Evolutionary conservation across 2,797 vertebrate genomes (phyloP).

Genomic region (Xenops minutus): DNA sequence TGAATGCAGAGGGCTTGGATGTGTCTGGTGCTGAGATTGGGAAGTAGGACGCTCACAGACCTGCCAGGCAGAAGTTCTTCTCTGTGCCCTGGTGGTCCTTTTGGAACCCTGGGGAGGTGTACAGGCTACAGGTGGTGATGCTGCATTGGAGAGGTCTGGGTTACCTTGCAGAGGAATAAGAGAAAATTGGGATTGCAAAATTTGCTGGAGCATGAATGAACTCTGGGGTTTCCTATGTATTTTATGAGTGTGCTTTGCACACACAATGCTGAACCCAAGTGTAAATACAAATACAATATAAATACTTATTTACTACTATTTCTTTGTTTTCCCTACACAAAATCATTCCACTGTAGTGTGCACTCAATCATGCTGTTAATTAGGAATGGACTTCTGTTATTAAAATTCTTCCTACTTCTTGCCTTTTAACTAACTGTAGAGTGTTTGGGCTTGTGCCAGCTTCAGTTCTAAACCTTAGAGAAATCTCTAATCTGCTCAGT

Average conservation of each 20-base stretch:
- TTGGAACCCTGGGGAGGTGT: not conserved
- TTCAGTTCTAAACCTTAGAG: not conserved
- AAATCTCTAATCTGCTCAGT: not conserved
- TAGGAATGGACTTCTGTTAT: not conserved
- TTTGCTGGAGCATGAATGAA: not conserved
- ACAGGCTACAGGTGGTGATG: not conserved
- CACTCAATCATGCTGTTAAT: not conserved
- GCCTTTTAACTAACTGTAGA: not conserved
- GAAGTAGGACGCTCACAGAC: rapidly evolving
- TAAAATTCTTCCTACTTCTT: not conserved
- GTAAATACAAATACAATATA: not conserved
- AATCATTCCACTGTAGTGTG: not conserved
- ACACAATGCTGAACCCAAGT: not conserved
- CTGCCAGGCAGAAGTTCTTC: not conserved
- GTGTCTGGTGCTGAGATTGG: not conserved
- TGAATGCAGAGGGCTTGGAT: not conserved
- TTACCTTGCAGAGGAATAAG: not conserved
- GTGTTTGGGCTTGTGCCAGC: not conserved
- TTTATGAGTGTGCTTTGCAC: not conserved
- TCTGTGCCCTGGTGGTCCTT: not conserved
- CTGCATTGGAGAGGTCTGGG: not conserved
- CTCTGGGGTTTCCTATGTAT: not conserved
- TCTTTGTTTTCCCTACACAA: not conserved
- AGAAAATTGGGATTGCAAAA: not conserved
- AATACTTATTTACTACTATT: not conserved